phyloP scores from a whole-genome alignment of 2,888 invertebrate genomes.

The Agrotis ipsilon region DNA sequence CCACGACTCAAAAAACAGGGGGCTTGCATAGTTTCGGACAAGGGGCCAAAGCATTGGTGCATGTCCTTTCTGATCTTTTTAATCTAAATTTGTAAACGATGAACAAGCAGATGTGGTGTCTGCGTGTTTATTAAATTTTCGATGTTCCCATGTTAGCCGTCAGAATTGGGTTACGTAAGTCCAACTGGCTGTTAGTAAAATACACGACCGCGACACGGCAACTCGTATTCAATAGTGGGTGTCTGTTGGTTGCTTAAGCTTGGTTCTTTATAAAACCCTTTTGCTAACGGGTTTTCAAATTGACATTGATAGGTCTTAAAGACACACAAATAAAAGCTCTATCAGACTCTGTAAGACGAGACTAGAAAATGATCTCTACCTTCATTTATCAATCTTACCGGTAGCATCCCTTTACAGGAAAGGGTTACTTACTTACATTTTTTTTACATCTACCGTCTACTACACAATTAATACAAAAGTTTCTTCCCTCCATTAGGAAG shows the following conservation, averaged over 20 bases:
- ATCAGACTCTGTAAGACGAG: no score
- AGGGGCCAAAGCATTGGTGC: conserved; percentile 80
- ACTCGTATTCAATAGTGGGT: neutral
- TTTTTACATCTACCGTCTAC: conserved; percentile 11
- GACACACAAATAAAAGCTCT: neutral
- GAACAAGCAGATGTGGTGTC: conserved; percentile 70
- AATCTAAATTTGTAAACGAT: conserved; percentile 67
- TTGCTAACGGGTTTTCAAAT: neutral
- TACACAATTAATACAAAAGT: conserved; percentile 34
- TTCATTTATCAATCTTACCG: neutral
- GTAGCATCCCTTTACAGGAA: neutral
- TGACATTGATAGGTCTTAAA: neutral
- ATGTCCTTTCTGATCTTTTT: conserved; percentile 71
- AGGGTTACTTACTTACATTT: neutral
- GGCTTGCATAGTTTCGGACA: conserved; percentile 82
- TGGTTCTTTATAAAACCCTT: neutral
- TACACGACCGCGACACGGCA: neutral
- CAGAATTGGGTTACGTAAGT: conserved; percentile 39
- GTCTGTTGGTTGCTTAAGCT: neutral
- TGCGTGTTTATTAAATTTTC: conserved; percentile 63
- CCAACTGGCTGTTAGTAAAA: neutral
- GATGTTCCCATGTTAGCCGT: conserved; percentile 67
- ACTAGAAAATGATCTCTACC: neutral
- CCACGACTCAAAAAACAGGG: conserved; percentile 83
- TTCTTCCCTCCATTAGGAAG: conserved; percentile 37